Evolutionary conservation across 2,113 vertebrate species (phyloP), one percentile per base, ranked within the genome.

Genomic region (Macroglossus sobrinus): DNA sequence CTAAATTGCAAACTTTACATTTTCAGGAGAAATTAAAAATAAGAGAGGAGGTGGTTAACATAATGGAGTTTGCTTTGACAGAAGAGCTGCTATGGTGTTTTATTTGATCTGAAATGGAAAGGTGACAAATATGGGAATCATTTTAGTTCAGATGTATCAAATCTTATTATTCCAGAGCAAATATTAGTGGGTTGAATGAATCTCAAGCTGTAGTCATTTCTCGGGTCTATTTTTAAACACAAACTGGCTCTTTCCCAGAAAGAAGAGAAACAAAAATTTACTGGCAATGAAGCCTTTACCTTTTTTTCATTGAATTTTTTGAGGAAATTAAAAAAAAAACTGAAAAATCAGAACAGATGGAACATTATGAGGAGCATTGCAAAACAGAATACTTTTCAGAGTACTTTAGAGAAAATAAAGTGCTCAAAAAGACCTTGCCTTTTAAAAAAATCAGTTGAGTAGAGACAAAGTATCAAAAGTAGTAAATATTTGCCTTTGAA

Each of bases 401-500:
- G 78, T 96, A 87, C 63, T 98, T 98, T 92, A 71, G 82, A 94
- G 89, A 92, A 97, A 97, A 96, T 92, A 91, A 96, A 96, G 53
- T 94, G 28, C 87, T 95, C 93, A 97, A 96, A 64, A 82, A 97
- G 81, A 82, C 45, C 94, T 93, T 94, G 88, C 85, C 85, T 96
- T 96, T 74, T 92, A 95, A n/a, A 96, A 97, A n/a, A 55, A 95
- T 97, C 55, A 90, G 21, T 95, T 97, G 75, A 76, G 87, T 94
- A 94, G 57, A 97, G 97, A 89, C 95, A 97, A 88, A 95, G 47
- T 96, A 98, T 98, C 82, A 96, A 90, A 97, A 94, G 59, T 47
- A 94, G 96, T 98, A 98, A 98, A 98, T 98, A 97, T 97, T 98
- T 98, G 89, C 96, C 96, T 98, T 97, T 91, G 91, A 98, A 97